Conservation (phyloP, 2,797 vertebrate genomes). For the Phyllotis vaccarum region DNA sequence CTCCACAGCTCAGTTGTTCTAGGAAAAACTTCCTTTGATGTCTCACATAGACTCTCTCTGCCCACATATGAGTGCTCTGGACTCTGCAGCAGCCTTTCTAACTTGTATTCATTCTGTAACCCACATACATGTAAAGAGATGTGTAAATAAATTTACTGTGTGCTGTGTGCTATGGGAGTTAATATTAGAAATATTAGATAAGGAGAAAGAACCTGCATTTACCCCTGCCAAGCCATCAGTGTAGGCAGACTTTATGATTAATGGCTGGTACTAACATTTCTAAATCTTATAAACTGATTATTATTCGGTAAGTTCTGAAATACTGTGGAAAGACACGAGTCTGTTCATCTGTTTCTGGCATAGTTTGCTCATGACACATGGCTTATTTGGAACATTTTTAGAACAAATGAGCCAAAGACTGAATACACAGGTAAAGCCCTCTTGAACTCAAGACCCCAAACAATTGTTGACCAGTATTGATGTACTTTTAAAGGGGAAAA, state of each 20-base stretch:
- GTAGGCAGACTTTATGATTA: not conserved
- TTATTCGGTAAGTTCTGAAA: not conserved
- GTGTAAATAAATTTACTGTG: not conserved
- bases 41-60: not conserved
- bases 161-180: not conserved
- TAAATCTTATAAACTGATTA: not conserved
- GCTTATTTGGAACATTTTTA: constrained; percentile 17
- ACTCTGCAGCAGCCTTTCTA: not conserved
- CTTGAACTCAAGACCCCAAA: constrained; percentile 58
- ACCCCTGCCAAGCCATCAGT: not conserved
- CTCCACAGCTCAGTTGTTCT: too few species aligned
- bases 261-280: not conserved
- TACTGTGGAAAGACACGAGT: not conserved
- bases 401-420: constrained; percentile 4
- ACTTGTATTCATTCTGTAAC: not conserved
- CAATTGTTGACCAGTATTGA: not conserved
- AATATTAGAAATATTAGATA: not conserved
- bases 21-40: not conserved
- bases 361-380: not conserved
- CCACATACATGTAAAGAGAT: not conserved
- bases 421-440: not conserved
- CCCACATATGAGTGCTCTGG: not conserved
- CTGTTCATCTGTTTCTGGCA: not conserved
- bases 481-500: constrained; percentile 20
- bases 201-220: not conserved